phyloP scores from a whole-genome alignment of 2,113 vertebrate genomes.

The Aleadryas rufinucha region DNA sequence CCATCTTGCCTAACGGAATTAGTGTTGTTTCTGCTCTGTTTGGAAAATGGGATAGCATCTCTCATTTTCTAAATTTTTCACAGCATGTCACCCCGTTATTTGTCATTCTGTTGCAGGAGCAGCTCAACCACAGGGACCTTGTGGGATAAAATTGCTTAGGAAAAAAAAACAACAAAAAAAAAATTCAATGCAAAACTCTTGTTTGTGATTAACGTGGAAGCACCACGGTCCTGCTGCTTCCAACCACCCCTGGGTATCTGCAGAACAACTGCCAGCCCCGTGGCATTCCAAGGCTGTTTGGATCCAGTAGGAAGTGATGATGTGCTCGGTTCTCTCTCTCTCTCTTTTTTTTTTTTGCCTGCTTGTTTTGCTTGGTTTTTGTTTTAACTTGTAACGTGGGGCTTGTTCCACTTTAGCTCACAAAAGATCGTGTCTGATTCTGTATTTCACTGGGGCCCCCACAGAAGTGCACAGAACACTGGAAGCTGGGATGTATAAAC shows the following conservation, averaged over 20 bases:
- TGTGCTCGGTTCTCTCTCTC: background rate
- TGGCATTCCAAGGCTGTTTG: background rate
- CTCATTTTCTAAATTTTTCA: constrained; percentile 37
- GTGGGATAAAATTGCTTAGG: constrained; percentile 30
- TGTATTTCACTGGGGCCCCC: background rate
- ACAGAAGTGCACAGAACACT: background rate
- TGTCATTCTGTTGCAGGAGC: constrained; percentile 19
- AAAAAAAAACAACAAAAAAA: background rate
- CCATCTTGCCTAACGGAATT: constrained; percentile 21
- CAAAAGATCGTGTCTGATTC: background rate
- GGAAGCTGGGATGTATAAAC: background rate
- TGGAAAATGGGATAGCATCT: background rate
- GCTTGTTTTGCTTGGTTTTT: background rate
- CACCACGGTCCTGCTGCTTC: background rate
- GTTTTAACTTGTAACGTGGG: background rate
- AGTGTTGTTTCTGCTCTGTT: constrained; percentile 27
- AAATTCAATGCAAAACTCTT: background rate
- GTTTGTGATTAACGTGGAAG: background rate
- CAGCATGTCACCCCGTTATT: constrained; percentile 23
- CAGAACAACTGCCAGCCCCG: background rate
- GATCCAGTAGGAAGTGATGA: background rate
- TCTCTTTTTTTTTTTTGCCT: background rate
- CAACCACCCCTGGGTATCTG: background rate
- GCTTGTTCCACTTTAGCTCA: background rate
- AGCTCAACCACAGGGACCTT: constrained; percentile 20